Evolutionary conservation across 2,797 vertebrate genomes (phyloP).

Genomic region (Anolis apletophallus): DNA sequence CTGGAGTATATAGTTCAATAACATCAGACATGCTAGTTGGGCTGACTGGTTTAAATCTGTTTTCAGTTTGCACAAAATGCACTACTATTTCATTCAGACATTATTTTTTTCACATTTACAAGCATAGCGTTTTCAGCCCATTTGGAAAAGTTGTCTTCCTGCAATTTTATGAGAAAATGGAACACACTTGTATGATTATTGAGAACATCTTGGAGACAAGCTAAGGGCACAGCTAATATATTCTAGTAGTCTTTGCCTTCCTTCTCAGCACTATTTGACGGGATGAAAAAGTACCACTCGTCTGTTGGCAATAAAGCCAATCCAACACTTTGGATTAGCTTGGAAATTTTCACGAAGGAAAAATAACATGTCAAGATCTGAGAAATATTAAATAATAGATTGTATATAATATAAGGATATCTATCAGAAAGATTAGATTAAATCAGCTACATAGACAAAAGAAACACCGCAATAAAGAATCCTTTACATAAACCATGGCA

Average conservation of each 20-base stretch:
- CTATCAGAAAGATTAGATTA: slow-evolving; percentile 47
- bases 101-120: slow-evolving; percentile 35
- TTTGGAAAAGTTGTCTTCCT: slow-evolving; percentile 44
- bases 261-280: slow-evolving; percentile 16
- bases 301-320: slow-evolving; percentile 19
- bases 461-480: slow-evolving; percentile 50
- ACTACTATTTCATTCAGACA: slow-evolving; percentile 29
- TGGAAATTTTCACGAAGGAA: slow-evolving; percentile 44
- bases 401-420: slow-evolving; percentile 31
- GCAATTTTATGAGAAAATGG: slow-evolving; percentile 37
- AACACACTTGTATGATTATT: slow-evolving; percentile 29
- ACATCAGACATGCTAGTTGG: not conserved
- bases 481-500: slow-evolving; percentile 61
- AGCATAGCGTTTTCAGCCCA: slow-evolving; percentile 38
- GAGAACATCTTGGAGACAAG: slow-evolving; percentile 31
- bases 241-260: slow-evolving; percentile 31
- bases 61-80: not conserved
- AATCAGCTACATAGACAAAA: slow-evolving; percentile 59
- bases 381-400: slow-evolving; percentile 50
- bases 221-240: not conserved
- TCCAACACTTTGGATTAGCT: slow-evolving; percentile 50
- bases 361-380: slow-evolving; percentile 43
- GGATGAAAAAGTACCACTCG: slow-evolving; percentile 22
- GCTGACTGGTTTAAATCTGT: not conserved
- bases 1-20: no score